Evolutionary conservation across 2,888 invertebrate genomes (phyloP).

Genomic region (Dascillus cervinus): DNA sequence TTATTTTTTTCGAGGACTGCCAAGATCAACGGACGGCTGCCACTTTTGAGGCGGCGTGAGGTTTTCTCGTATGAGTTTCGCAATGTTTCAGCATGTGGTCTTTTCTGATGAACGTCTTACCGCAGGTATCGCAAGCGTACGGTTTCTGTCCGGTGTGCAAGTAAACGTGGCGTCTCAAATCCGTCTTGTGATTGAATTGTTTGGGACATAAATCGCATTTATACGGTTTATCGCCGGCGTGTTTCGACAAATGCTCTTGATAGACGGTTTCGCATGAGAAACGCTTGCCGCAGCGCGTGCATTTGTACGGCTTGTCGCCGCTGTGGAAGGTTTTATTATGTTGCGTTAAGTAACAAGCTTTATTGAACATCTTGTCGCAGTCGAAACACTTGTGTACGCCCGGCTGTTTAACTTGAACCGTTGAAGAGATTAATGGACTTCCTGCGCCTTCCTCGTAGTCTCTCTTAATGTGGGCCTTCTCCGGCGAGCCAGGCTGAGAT

Average conservation of each 20-base stretch:
- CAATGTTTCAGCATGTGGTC: constrained; percentile 87
- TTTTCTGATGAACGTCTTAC: constrained; percentile 82
- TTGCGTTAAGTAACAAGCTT: constrained; percentile 81
- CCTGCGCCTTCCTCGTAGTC: constrained; percentile 33
- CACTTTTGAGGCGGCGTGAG: constrained; percentile 28
- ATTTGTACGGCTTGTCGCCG: constrained; percentile 80
- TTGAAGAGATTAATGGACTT: constrained; percentile 34
- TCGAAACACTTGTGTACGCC: constrained; percentile 62
- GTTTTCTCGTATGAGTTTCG: constrained; percentile 68
- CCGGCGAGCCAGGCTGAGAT: constrained; percentile 29
- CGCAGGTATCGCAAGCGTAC: constrained; percentile 71
- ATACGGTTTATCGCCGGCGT: constrained; percentile 76
- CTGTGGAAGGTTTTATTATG: constrained; percentile 86
- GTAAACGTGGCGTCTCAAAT: constrained; percentile 78
- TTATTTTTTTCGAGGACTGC: too few relatives aligned
- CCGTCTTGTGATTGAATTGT: constrained; percentile 87
- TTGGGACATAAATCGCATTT: constrained; percentile 81
- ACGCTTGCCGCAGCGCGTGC: constrained; percentile 77
- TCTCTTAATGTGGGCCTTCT: constrained; percentile 34
- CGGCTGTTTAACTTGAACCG: constrained; percentile 25
- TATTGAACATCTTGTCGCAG: constrained; percentile 79
- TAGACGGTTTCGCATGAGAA: constrained; percentile 66
- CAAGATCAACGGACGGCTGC: constrained; percentile 22
- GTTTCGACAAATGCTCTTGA: constrained; percentile 67
- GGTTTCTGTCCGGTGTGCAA: constrained; percentile 82